phyloP scores from a whole-genome alignment of 2,797 vertebrate genomes.

The Arnoldichthys spilopterus region DNA sequence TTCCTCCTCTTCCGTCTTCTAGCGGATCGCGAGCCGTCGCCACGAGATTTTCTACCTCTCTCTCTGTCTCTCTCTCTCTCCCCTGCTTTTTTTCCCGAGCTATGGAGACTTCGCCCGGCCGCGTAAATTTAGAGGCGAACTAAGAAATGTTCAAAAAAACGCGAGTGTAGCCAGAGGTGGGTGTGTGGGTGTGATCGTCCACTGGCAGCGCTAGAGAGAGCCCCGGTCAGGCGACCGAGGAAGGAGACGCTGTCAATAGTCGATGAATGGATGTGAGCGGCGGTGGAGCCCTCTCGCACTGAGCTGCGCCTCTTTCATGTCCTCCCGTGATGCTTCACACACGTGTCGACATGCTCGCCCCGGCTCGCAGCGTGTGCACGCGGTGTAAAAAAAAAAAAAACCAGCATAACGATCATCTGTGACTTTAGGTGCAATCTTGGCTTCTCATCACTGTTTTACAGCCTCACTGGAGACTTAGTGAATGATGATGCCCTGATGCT shows the following conservation, averaged over 20 bases:
- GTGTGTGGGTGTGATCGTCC: constrained; percentile 88
- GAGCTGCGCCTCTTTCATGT: constrained; percentile 43
- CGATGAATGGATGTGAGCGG: constrained; percentile 80
- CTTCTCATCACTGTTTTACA: too few relatives aligned
- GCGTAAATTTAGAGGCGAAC: constrained; percentile 91
- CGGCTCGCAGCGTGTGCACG: not conserved
- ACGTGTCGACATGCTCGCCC: constrained; percentile 37
- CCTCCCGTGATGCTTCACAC: constrained; percentile 35
- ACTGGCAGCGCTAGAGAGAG: constrained; percentile 94
- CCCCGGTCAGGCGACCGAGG: constrained; percentile 71
- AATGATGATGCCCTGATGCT: too few relatives aligned
- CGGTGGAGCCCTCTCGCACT: constrained; percentile 42
- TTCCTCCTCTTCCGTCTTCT: constrained; percentile 54
- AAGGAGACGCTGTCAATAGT: constrained; percentile 84
- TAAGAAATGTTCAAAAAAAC: constrained; percentile 84
- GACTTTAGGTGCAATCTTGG: too few relatives aligned
- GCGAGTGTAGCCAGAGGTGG: constrained; percentile 87
- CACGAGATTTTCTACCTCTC: constrained; percentile 80
- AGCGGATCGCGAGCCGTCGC: constrained; percentile 80
- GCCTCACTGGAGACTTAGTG: too few relatives aligned
- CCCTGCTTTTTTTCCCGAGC: constrained; percentile 71
- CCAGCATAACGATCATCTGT: too few relatives aligned
- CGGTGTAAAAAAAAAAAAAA: too few relatives aligned
- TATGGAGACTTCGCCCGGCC: constrained; percentile 85
- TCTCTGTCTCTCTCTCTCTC: too few relatives aligned